These are phyloP conservation scores for Bombycilla garrulus DNA, from an alignment of 2,113 vertebrate species.

Conservation along the genomic window DNA sequence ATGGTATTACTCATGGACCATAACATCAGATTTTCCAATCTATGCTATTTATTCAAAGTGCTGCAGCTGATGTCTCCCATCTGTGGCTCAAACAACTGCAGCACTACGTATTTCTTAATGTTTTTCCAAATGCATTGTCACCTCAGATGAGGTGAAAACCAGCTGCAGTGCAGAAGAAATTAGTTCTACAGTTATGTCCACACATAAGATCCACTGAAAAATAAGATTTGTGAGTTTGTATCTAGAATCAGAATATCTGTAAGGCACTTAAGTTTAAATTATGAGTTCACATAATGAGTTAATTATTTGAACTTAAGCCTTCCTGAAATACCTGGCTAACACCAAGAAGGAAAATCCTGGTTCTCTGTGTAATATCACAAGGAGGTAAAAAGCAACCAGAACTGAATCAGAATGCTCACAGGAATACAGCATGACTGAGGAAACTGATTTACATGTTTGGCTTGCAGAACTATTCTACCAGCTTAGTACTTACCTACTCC, in stretches of 20 bases:
- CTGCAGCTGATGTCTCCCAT: background rate
- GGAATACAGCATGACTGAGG: background rate
- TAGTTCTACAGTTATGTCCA: background rate
- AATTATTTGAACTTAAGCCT: background rate
- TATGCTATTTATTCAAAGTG: background rate
- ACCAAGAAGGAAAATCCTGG: background rate
- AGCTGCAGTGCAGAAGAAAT: background rate
- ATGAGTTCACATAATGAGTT: background rate
- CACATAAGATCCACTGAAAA: background rate
- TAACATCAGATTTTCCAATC: background rate
- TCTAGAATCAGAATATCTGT: background rate
- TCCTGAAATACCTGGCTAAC: background rate
- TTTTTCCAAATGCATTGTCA: background rate
- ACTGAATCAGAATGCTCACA: background rate
- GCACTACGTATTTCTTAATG: background rate
- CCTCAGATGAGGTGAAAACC: background rate
- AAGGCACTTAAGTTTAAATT: background rate
- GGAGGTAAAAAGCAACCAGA: background rate
- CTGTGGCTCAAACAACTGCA: background rate
- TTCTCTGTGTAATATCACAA: accelerated
- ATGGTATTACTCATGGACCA: background rate
- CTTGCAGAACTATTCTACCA: background rate
- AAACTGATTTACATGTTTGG: background rate
- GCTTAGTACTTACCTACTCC: background rate
- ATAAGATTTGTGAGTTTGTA: background rate